A percentile compares a stretch with the other conserved stretches of the same genome.
These are phyloP conservation scores for Tinea trinotella DNA, from an alignment of 2,888 invertebrate genomes.

Conservation along the genomic window DNA sequence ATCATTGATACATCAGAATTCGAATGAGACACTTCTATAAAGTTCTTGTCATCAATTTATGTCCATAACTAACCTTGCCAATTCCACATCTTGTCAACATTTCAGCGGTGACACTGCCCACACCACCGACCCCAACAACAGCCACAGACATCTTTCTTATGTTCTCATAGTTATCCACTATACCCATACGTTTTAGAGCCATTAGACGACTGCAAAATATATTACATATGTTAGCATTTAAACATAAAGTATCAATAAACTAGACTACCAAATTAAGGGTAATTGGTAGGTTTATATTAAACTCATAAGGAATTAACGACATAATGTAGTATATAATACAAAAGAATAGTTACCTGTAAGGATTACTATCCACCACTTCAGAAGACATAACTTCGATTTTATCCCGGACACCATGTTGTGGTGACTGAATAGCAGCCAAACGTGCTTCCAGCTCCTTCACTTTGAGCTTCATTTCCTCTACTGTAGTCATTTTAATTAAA, in stretches of 20 bases:
- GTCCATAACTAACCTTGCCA: slow-evolving; percentile 82
- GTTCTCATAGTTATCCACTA: slow-evolving; percentile 97
- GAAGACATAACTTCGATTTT: slow-evolving; percentile 93
- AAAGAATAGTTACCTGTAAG: slow-evolving; percentile 87
- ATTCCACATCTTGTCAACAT: slow-evolving; percentile 99
- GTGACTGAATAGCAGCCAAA: slow-evolving; percentile 62
- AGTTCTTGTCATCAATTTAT: too few relatives aligned
- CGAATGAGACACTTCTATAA: too few relatives aligned
- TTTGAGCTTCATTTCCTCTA: slow-evolving; percentile 74
- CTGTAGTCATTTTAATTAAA: slow-evolving; percentile 64
- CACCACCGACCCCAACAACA: slow-evolving; percentile 97
- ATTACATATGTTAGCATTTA: slow-evolving; percentile 18
- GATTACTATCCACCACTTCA: slow-evolving; percentile 98
- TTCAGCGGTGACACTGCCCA: slow-evolving; percentile 99
- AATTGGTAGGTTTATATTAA: too few relatives aligned
- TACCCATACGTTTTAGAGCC: slow-evolving; percentile 99
- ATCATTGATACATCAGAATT: too few relatives aligned
- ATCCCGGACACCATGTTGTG: slow-evolving; percentile 65
- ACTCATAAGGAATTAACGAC: too few relatives aligned
- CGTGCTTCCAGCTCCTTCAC: slow-evolving; percentile 77
- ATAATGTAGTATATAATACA: too few relatives aligned
- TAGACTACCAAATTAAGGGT: too few relatives aligned
- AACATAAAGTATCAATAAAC: too few relatives aligned
- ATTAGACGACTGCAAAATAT: slow-evolving; percentile 86
- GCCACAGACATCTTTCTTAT: slow-evolving; percentile 91